Evolutionary conservation across 1,140 invertebrate genomes (phyloP).

Genomic region (Aphelinus certus): DNA sequence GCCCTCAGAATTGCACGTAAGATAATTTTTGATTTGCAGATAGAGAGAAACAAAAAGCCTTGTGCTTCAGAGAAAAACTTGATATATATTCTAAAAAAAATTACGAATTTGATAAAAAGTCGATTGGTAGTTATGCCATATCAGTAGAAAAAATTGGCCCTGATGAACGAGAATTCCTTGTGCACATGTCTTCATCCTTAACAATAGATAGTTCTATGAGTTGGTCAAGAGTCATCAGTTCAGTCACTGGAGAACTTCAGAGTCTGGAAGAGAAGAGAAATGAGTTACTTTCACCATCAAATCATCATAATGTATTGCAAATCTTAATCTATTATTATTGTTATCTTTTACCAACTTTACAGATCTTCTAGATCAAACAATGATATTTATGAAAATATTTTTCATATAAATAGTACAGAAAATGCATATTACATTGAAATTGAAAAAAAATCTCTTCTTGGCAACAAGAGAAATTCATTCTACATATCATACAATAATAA

Average conservation of each 20-base stretch:
- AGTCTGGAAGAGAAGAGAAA: slow-evolving; percentile 56
- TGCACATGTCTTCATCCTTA: slow-evolving; percentile 49
- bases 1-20: neutral
- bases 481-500: slow-evolving; percentile 38
- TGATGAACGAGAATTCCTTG: slow-evolving; percentile 41
- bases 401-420: neutral
- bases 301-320: neutral
- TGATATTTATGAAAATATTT: slow-evolving; percentile 1
- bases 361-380: neutral
- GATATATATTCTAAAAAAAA: slow-evolving; percentile 46
- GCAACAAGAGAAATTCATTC: neutral
- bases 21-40: slow-evolving; percentile 43
- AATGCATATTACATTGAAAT: neutral
- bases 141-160: slow-evolving; percentile 46
- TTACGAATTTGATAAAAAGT: slow-evolving; percentile 22
- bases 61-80: slow-evolving; percentile 53
- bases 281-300: slow-evolving; percentile 45
- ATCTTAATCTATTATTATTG: neutral
- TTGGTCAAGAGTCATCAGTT: slow-evolving; percentile 49
- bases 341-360: neutral
- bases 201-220: slow-evolving; percentile 47
- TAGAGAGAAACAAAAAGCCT: slow-evolving; percentile 36
- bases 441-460: neutral
- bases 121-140: slow-evolving; percentile 50
- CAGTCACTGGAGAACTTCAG: slow-evolving; percentile 44